Evolutionary conservation across 2,797 vertebrate species (phyloP), one percentile per base, ranked within the genome.

Genomic region (Phylloscopus collybita): DNA sequence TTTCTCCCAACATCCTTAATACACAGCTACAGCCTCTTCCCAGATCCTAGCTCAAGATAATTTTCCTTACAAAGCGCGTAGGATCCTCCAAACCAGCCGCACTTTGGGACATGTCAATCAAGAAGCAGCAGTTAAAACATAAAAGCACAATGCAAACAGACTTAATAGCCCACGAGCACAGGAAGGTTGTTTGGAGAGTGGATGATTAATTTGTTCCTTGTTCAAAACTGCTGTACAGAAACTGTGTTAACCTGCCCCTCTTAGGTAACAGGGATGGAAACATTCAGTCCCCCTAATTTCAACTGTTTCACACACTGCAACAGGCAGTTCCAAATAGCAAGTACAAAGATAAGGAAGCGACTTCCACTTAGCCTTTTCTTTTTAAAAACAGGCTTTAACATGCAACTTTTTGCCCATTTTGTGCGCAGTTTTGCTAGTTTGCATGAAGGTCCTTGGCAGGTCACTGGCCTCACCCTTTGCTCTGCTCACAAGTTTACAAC

Each of bases 171-270:
- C 64, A 60, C 1, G 1, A 87, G 70, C 53, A 64, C 34, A 22
- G 29, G 79, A 89, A 91, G 75, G 54, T 44, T 89, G 86, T 78
- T 94, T 91, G 84, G 75, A 96, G 76, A 94, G 40, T 8, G 25
- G 66, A 27, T 83, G 72, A 89, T 86, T 89, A 92, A 94, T 93
- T 91, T 83, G 75, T 80, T 87, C 81, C 88, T 54, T 78, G 57
- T 70, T 89, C 71, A 74, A 74, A 91, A 94, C 19, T 25, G 5
- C 75, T 64, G 29, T 32, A 78, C 36, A 93, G 79, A 93, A 95
- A 83, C 69, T 79, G 56, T 47, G 79, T 79, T 92, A 73, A 79
- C 62, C 53, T 88, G 62, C 29, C 61, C 78, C 64, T 75, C 22
- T 93, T 88, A 79, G 27, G 29, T 60, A 93, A 93, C 49, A 17